Evolutionary conservation across 2,113 vertebrate species (phyloP).

Genomic region (Thamnaconus septentrionalis): DNA sequence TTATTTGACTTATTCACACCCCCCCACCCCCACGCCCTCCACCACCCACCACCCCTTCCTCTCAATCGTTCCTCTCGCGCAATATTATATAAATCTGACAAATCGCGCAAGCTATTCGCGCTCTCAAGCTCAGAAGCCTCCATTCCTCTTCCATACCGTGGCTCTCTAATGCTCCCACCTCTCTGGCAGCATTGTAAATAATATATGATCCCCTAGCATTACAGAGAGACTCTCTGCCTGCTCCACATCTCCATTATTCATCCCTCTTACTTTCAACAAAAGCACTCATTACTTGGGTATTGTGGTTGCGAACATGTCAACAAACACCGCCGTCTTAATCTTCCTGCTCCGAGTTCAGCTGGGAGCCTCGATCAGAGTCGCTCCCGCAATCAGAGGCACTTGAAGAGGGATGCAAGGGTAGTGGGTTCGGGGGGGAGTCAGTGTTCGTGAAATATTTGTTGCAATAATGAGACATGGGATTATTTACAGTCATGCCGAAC

Average conservation of each 20-base stretch:
- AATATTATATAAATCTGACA: slow-evolving; percentile 40
- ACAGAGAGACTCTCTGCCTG: slow-evolving; percentile 42
- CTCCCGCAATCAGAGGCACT: slow-evolving; percentile 1
- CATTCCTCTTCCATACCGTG: slow-evolving; percentile 39
- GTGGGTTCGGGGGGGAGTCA: too few species aligned
- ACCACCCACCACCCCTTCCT: slow-evolving; percentile 1
- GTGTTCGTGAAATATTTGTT: slow-evolving; percentile 16
- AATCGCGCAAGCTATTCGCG: slow-evolving; percentile 36
- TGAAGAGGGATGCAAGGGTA: background rate
- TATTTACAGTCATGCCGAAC: background rate
- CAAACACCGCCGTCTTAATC: slow-evolving; percentile 13
- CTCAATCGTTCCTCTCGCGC: background rate
- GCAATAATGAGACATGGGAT: background rate
- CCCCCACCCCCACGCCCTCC: slow-evolving; percentile 12
- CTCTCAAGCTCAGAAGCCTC: slow-evolving; percentile 27
- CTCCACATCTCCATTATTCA: slow-evolving; percentile 62
- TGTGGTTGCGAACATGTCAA: slow-evolving; percentile 21
- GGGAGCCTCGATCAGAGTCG: slow-evolving; percentile 14
- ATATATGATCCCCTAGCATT: slow-evolving; percentile 66
- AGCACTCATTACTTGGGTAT: slow-evolving; percentile 42
- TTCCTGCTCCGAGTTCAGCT: slow-evolving; percentile 23
- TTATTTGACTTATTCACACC: slow-evolving; percentile 21
- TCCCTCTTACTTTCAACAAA: slow-evolving; percentile 44
- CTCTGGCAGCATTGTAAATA: slow-evolving; percentile 64
- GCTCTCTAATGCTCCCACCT: slow-evolving; percentile 44